phyloP scores from a whole-genome alignment of 1,140 invertebrate species.

The Zaprionus africanus region DNA sequence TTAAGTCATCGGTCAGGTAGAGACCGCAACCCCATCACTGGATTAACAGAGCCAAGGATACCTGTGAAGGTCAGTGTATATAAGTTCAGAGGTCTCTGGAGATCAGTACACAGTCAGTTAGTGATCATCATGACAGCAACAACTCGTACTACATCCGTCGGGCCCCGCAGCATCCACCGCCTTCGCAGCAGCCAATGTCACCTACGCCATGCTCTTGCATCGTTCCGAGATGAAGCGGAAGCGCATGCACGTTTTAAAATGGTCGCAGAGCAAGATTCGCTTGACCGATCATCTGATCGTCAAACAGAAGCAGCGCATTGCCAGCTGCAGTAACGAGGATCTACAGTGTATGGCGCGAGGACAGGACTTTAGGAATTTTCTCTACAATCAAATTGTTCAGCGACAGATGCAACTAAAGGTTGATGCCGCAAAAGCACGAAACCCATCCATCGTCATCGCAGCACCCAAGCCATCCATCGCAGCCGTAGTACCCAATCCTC shows the following conservation, averaged over 20 bases:
- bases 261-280: constrained; percentile 60
- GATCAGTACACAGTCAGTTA: constrained; percentile 38
- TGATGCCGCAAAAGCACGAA: too few species aligned
- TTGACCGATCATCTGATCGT: constrained; percentile 57
- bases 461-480: too few species aligned
- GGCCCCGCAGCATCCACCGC: neutral
- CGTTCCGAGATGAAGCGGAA: constrained; percentile 54
- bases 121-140: constrained; percentile 52
- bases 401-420: constrained; percentile 22
- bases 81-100: neutral
- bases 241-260: constrained; percentile 27
- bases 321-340: constrained; percentile 45
- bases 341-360: constrained; percentile 58
- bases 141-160: constrained; percentile 17
- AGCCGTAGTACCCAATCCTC: too few species aligned
- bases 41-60: neutral
- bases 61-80: constrained; percentile 34
- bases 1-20: neutral
- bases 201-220: constrained; percentile 68
- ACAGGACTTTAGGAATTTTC: constrained; percentile 48
- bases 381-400: constrained; percentile 11
- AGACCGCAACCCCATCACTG: neutral
- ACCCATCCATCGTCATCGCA: too few species aligned
- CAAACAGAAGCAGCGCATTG: constrained; percentile 41
- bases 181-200: constrained; percentile 19